Base-by-base conservation (phyloP, 2,113 vertebrate genomes). In the Charina bottae region DNA sequence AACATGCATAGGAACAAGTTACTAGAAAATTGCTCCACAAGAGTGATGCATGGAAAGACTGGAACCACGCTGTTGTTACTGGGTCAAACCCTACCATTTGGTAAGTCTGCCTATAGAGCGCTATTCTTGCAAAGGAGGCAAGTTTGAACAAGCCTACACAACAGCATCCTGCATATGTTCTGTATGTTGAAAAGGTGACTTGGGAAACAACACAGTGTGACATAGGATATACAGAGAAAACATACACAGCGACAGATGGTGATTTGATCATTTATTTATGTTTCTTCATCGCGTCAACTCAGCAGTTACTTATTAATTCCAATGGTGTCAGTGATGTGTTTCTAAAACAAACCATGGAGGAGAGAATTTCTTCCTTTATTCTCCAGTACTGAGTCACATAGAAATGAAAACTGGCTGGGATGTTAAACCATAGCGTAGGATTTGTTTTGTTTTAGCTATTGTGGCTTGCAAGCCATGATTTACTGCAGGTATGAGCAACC, bases 211-310 rank as follows among this genome's bases (percentile, higher is more conserved):
- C 68, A 26, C 85, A 53, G 26, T 58, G 15, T 54, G 91, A 62
- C 68, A 84, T 7, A 33, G 72, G 72, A 92, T 42, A 24, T 26
- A 89, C 46, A 64, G 10, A 89, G 56, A 37, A 59, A 59, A 83
- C 26, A 24, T 15, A 92, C 42, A 85, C 15, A 56, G 59, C 11
- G 33, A 85, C 92, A 92, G 87, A 92, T 64, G 91, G 91, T 17
- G 28, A 33, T 78, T 53, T 62, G 55, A 89, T 60, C 72, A 89
- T 92, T 89, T 92, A 60, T 84, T 92, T 92, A 91, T 24, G 17
- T 62, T 92, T 89, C 55, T 58, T 54, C 56, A 19, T 60, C 10
- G 13, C 46, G 33, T 24, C 28, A 88, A 88, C 6, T 21, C 55
- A 49, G 42, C 9, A 59, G 42, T 54, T 60, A 12, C 37, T 83